phyloP scores from a whole-genome alignment of 2,113 vertebrate species.

The Vireo altiloquus region DNA sequence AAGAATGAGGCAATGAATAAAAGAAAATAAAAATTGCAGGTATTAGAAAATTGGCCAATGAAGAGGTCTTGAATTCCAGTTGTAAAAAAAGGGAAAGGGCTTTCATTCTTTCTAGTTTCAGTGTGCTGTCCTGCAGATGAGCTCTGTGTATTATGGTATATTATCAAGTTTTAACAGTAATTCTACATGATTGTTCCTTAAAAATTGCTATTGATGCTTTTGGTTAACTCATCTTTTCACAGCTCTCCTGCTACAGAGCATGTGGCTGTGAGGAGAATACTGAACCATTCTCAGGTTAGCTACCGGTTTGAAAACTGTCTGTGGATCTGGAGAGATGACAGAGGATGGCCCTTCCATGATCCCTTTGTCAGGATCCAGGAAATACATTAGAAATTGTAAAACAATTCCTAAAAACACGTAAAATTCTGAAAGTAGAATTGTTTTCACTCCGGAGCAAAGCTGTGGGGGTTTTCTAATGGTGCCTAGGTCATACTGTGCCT shows the following conservation, averaged over 20 bases:
- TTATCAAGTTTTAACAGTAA: constrained; percentile 39
- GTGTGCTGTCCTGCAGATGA: not conserved
- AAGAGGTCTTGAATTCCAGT: constrained; percentile 13
- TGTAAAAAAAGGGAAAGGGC: not conserved
- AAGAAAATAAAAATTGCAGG: constrained; percentile 25
- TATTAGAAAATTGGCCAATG: constrained; percentile 4
- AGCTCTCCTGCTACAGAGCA: not conserved
- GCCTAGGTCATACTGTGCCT: not conserved
- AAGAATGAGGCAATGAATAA: not conserved
- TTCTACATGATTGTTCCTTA: constrained; percentile 34
- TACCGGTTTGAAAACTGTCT: not conserved
- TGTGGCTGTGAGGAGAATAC: constrained; percentile 17
- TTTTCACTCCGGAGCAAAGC: not conserved
- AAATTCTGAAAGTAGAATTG: not conserved
- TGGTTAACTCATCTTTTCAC: constrained; percentile 26
- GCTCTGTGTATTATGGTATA: not conserved
- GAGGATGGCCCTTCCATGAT: not conserved
- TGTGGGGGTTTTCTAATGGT: not conserved
- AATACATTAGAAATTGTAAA: not conserved
- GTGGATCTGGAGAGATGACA: not conserved
- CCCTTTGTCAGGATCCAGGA: not conserved
- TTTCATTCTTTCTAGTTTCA: not conserved
- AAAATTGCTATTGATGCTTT: constrained; percentile 47
- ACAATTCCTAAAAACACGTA: not conserved
- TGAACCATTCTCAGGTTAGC: not conserved